phyloP scores from a whole-genome alignment of 2,888 invertebrate species.

The Herminia tarsipennalis region DNA sequence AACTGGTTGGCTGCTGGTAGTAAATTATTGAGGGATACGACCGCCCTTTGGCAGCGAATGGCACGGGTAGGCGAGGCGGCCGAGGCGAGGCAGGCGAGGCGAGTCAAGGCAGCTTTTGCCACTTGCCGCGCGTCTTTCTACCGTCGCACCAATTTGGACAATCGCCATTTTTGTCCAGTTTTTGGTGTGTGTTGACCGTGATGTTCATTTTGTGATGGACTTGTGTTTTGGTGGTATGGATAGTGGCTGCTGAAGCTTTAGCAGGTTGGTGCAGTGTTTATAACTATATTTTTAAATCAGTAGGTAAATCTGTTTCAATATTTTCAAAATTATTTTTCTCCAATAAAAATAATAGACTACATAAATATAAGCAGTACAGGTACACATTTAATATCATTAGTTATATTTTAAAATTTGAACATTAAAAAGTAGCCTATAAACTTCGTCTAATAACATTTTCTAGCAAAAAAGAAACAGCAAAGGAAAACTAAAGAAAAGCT shows the following conservation, averaged over 20 bases:
- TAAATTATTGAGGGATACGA: conserved; percentile 78
- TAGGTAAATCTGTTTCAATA: too few species aligned
- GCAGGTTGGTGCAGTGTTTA: conserved; percentile 12
- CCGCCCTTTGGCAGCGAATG: conserved; percentile 78
- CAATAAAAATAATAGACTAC: too few species aligned
- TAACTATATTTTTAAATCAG: too few species aligned
- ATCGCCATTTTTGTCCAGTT: conserved; percentile 56
- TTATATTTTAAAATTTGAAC: too few species aligned
- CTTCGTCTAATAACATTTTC: too few species aligned
- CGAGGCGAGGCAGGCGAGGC: conserved; percentile 27
- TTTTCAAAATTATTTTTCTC: too few species aligned
- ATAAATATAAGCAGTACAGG: too few species aligned
- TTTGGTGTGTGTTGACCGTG: conserved; percentile 60
- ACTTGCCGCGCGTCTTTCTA: conserved; percentile 73
- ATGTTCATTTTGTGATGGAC: conserved; percentile 61
- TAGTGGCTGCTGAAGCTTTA: conserved; percentile 16
- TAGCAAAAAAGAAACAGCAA: too few species aligned
- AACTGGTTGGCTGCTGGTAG: conserved; percentile 67
- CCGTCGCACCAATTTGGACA: conserved; percentile 72
- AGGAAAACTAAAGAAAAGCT: too few species aligned
- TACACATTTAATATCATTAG: too few species aligned
- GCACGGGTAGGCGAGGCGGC: conserved; percentile 38
- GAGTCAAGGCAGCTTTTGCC: conserved; percentile 43
- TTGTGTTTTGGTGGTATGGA: conserved; percentile 25
- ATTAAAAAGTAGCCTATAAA: too few species aligned